phyloP scores from a whole-genome alignment of 1,140 invertebrate species.

The Aphaenogaster floridana region DNA sequence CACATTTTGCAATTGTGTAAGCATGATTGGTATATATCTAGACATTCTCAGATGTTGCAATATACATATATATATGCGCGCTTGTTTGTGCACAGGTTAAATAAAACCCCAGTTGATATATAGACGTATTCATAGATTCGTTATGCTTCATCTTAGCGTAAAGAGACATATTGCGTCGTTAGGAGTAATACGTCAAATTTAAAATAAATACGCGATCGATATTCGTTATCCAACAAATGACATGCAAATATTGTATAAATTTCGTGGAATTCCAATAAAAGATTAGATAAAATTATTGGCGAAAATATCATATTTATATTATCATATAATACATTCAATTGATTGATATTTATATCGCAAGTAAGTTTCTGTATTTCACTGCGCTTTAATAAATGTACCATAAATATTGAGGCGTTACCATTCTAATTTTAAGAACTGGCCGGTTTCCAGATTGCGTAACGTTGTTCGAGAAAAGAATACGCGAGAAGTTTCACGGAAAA shows the following conservation, averaged over 20 bases:
- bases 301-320: background rate
- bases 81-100: slow-evolving; percentile 20
- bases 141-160: slow-evolving; percentile 15
- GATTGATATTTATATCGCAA: background rate
- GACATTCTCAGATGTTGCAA: background rate
- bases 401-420: slow-evolving; percentile 16
- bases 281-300: background rate
- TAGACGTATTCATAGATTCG: slow-evolving; percentile 45
- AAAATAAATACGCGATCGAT: background rate
- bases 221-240: background rate
- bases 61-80: background rate
- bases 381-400: background rate
- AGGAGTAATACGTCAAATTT: slow-evolving; percentile 39
- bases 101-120: slow-evolving; percentile 1
- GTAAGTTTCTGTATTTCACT: background rate
- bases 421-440: slow-evolving; percentile 49
- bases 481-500: background rate
- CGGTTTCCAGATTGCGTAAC: slow-evolving; percentile 20
- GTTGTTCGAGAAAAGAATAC: slow-evolving; percentile 18
- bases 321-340: background rate
- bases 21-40: background rate
- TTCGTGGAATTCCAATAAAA: background rate
- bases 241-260: background rate
- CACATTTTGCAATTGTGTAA: slow-evolving; percentile 34
- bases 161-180: slow-evolving; percentile 36